A percentile compares a stretch with the other conserved stretches of the same genome.
Conservation (phyloP, 2,888 invertebrate species). For the Lepidocyrtinus sp. region DNA sequence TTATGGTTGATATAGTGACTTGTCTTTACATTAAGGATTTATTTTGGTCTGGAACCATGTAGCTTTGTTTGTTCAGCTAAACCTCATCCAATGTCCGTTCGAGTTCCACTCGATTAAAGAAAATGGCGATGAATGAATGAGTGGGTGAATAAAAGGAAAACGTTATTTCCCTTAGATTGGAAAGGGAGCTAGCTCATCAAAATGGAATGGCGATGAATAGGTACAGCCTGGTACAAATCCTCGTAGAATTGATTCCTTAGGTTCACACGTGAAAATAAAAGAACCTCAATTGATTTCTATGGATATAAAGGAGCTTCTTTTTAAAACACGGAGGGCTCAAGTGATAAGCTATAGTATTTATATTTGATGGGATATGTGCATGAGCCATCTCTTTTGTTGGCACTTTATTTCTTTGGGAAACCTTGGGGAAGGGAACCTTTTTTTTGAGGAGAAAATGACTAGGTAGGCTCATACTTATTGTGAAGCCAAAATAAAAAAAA, state of each 20-base stretch:
- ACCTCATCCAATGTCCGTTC: not conserved
- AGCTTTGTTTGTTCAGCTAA: not conserved
- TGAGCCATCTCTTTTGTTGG: conserved; percentile 18
- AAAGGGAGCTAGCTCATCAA: conserved; percentile 21
- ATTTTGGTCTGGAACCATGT: not conserved
- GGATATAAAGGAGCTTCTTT: too few species aligned
- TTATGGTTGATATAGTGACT: conserved; percentile 21
- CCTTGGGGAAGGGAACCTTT: too few species aligned
- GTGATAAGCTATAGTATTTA: too few species aligned
- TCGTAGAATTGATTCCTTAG: not conserved
- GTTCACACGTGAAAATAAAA: not conserved
- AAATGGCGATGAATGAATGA: conserved; percentile 15
- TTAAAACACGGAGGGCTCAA: too few species aligned
- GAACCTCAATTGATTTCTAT: conserved; percentile 48
- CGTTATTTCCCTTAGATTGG: conserved; percentile 14
- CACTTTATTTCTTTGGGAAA: not conserved
- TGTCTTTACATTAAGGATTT: not conserved
- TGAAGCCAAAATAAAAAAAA: conserved; percentile 36
- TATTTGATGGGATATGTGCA: not conserved
- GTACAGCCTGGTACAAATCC: conserved; percentile 48
- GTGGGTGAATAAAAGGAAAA: conserved; percentile 13
- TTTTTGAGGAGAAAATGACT: too few species aligned
- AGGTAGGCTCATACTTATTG: too few species aligned
- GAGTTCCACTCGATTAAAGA: conserved; percentile 43
- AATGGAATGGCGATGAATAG: conserved; percentile 23